A percentile compares a stretch with the other conserved stretches of the same genome.
These are phyloP conservation scores for Anastrepha obliqua DNA, from an alignment of 1,140 invertebrate species.

Conservation along the genomic window DNA sequence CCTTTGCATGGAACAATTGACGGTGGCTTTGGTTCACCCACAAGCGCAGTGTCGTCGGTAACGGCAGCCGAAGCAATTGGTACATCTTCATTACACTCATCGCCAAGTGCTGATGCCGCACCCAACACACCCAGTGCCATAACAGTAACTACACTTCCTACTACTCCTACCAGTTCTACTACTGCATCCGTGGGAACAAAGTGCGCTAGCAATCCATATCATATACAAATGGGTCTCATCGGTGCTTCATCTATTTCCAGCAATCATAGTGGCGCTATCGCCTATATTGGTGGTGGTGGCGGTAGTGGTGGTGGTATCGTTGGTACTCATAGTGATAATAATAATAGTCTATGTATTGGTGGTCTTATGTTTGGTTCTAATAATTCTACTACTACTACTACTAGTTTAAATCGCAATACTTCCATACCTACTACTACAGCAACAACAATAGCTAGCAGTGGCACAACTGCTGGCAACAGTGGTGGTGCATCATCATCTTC, in stretches of 20 bases:
- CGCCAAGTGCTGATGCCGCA: constrained; percentile 60
- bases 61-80: constrained; percentile 19
- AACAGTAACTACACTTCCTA: constrained; percentile 70
- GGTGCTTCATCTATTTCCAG: constrained; percentile 29
- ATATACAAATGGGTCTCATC: constrained; percentile 48
- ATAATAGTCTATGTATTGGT: constrained; percentile 53
- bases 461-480: constrained; percentile 13
- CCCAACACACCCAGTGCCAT: constrained; percentile 59
- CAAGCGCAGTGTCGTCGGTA: constrained; percentile 58
- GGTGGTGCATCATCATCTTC: constrained; percentile 57
- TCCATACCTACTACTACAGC: constrained; percentile 59
- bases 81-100: constrained; percentile 58
- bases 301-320: constrained; percentile 34
- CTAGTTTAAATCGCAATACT: constrained; percentile 59
- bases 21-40: constrained; percentile 47
- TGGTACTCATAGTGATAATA: constrained; percentile 46
- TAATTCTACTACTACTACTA: constrained; percentile 54
- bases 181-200: constrained; percentile 5
- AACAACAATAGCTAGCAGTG: constrained; percentile 58
- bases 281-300: constrained; percentile 61
- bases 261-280: constrained; percentile 32
- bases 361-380: constrained; percentile 52
- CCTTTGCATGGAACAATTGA: constrained; percentile 57
- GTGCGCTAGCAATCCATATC: constrained; percentile 34
- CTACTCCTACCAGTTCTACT: constrained; percentile 68